Evolutionary conservation across 2,113 vertebrate genomes (phyloP), one percentile per base, ranked within the genome.

Genomic region (Scomber japonicus): DNA sequence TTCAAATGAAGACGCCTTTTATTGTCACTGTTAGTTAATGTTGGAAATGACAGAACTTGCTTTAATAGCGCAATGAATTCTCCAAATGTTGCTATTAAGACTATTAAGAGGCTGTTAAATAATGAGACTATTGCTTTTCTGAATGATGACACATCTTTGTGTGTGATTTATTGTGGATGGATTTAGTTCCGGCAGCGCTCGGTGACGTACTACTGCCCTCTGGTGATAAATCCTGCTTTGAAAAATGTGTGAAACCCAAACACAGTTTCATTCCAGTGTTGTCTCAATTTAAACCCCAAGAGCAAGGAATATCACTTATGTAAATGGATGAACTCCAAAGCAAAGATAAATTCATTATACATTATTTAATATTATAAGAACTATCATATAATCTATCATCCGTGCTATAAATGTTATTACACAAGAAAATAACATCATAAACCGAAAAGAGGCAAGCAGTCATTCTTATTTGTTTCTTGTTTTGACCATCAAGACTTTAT

Each of bases 121-220:
- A 16, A 16, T 75, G 9, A 35, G 4, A 27, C 11, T 3, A 40
- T n/a, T 13, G 1, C 7, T 72, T 55, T 67, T 45, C 12, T 31
- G 24, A 71, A 53, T 31, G 35, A 59, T 61, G 51, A 71, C 8
- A 51, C 24, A 62, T 53, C 21, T 77, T 57, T 76, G 11, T 68
- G 27, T 55, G 15, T 27, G 13, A 69, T 49, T 60, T 24, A 49
- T 48, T 31, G 11, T 55, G 11, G 64, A 51, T 61, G 21, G 24
- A 24, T 55, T 53, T 14, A 21, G 46, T 66, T 16, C 21, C 54
- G 49, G 55, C 3, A 15, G 27, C 0, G 3, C 55, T 15, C 10
- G 53, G 53, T 88, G 78, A 80, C 17, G 19, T 65, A 40, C 60
- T 83, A 80, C 85, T 92, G 91, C 87, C 91, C 89, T 82, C 91